Evolutionary conservation across 2,797 vertebrate species (phyloP), one percentile per base, ranked within the genome.

Genomic region (Cyclopterus lumpus): DNA sequence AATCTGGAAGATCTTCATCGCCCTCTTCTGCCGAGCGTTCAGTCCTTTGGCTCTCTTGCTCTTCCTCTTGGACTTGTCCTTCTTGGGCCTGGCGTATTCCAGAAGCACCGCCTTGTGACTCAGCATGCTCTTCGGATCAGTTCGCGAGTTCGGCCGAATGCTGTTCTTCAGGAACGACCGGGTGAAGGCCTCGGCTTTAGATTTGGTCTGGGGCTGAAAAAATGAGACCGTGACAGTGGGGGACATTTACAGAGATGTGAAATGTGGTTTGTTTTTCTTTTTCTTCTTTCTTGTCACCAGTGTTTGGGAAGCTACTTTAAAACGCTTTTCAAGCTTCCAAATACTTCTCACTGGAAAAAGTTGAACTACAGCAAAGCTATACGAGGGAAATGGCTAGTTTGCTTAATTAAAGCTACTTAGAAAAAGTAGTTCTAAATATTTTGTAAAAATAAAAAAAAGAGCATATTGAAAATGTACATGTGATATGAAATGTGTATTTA

Each of bases 1-100:
- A n/a, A 99, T 93, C 55, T 97, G 93, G 73, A 97, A 99, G 44
- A 99, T 87, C 42, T 87, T 95, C 93, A 97, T 88, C 6, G 90
- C 91, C 73, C 95, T 90, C 79, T 96, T 96, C 82, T 98, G 93
- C 73, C 85, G 94, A 53, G 97, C 95, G 0, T 94, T 97, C 1
- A 99, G 94, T 0, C 96, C 95, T 84, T 95, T 97, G 3, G 92
- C 46, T 68, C 89, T 96, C 72, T 71, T 96, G 34, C 11, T 91
- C 48, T 73, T 95, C 1, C 62, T 90, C 73, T 88, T 94, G 0
- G 30, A 57, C 7, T 30, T 63, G 9, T 77, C 73, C 78, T 85
- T 95, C 67, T 83, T 95, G 1, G 75, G 83, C 0, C 81, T 59
- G 8, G 65, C 4, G 74, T 94, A 96, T 48, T 94, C 89, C 14